Base-by-base conservation (phyloP, 2,797 vertebrate species). In the Galagoides demidoff region DNA sequence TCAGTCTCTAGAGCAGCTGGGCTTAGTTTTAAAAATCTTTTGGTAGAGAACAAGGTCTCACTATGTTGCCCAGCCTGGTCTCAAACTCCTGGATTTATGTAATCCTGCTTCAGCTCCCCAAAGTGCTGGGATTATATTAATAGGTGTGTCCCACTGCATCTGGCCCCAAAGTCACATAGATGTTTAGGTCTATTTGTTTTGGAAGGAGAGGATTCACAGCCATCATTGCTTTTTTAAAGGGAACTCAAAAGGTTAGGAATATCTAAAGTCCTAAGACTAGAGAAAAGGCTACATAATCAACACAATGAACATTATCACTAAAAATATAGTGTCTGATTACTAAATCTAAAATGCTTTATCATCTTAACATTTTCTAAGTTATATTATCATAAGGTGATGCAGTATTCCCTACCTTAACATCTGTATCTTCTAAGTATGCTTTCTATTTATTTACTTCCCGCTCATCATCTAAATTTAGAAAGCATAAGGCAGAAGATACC, bases 211-310 rank as follows among this genome's bases (percentile, higher is more conserved):
- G 17, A 81, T 27, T n/a, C 23, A 85, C 3, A 89, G 25, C 55
- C 87, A 74, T 86, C 63, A 57, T 1, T 91, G 49, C 37, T 83
- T 77, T 90, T 94, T 96, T 81, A 84, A 92, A 79, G 27, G 63
- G 2, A 55, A 85, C 12, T 12, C n/a, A 61, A 81, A 90, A 64
- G 16, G 8, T 95, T 82, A 86, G 39, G 39, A 91, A 89, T 22
- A 77, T 82, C 14, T 74, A 39, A 82, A 85, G 13, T 82, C 64
- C 84, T 64, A 89, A 77, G 70, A 45, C 31, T 55, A 66, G 27
- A 88, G 55, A 90, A 87, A 64, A 89, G 19, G n/a, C 14, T 73
- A 92, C 19, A 81, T 55, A 85, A 73, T 68, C 23, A 74, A 71
- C 45, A 85, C 27, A 77, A 73, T 61, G 55, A 88, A 59, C 49